These are phyloP conservation scores for Euphydryas editha DNA, from an alignment of 2,888 invertebrate species.

Conservation along the genomic window DNA sequence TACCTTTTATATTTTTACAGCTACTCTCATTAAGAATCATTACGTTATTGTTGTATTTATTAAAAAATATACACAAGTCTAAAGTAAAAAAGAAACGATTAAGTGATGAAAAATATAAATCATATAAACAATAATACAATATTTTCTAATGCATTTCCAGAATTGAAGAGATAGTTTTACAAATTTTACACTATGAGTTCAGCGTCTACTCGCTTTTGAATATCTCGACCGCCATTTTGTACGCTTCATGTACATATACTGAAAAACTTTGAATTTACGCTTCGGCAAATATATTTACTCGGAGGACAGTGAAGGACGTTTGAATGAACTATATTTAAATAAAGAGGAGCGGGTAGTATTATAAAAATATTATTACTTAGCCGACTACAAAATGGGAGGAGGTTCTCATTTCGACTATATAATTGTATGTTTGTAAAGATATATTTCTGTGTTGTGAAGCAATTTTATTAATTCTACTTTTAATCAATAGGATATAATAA, in stretches of 20 bases:
- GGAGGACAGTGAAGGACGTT: background rate
- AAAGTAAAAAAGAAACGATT: background rate
- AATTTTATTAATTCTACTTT: no score
- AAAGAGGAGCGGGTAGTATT: no score
- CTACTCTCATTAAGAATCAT: no score
- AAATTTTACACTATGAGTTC: slow-evolving; percentile 6
- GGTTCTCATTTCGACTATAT: no score
- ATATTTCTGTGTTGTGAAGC: no score
- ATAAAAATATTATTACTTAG: no score
- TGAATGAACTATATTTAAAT: background rate
- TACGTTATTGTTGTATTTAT: no score
- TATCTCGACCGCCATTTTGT: slow-evolving; percentile 5
- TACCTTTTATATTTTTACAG: no score
- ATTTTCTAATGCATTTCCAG: slow-evolving; percentile 12
- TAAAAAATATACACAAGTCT: background rate
- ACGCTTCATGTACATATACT: slow-evolving; percentile 6
- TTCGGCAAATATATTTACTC: background rate
- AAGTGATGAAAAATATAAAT: background rate
- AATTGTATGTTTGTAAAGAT: no score
- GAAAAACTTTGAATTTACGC: background rate
- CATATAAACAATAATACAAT: background rate
- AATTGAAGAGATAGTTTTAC: slow-evolving; percentile 8
- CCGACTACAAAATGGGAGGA: no score
- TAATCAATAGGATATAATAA: no score
- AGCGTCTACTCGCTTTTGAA: slow-evolving; percentile 8